A percentile compares a stretch with the other conserved stretches of the same genome.
These are phyloP conservation scores for Pogonophryne albipinna DNA, from an alignment of 2,797 vertebrate genomes.

Conservation along the genomic window DNA sequence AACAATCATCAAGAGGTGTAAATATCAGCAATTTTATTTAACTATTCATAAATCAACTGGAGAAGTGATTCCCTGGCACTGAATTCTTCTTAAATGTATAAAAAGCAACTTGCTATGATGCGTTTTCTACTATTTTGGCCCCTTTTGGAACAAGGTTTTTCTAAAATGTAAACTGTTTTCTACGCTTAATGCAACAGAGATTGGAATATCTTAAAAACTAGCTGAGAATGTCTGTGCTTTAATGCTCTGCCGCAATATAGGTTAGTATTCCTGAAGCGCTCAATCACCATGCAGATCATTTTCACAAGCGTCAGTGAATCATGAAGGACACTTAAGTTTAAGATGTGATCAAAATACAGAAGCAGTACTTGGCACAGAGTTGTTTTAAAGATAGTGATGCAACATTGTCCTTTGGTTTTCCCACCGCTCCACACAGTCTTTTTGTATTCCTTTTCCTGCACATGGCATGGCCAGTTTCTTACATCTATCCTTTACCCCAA, in stretches of 20 bases:
- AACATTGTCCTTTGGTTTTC: conserved; percentile 50
- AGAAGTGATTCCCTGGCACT: conserved; percentile 13
- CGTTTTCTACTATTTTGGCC: conserved; percentile 16
- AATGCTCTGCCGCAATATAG: conserved; percentile 57
- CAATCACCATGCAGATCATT: conserved; percentile 79
- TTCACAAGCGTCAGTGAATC: conserved; percentile 76
- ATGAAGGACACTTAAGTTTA: conserved; percentile 82
- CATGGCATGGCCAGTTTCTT: neutral
- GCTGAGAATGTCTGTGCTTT: conserved; percentile 56
- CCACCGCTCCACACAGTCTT: conserved; percentile 20
- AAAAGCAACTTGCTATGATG: conserved; percentile 45
- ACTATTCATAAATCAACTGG: conserved; percentile 31
- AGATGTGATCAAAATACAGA: conserved; percentile 80
- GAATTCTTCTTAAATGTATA: conserved; percentile 21
- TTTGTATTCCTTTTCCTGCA: conserved; percentile 21
- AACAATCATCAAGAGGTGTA: conserved; percentile 39
- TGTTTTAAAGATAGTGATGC: conserved; percentile 55
- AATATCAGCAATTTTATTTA: conserved; percentile 63
- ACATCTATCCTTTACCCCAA: conserved; percentile 7
- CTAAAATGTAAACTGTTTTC: conserved; percentile 39
- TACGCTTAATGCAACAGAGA: conserved; percentile 54
- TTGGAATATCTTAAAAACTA: conserved; percentile 70
- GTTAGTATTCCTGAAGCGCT: conserved; percentile 75
- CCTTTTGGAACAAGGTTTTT: conserved; percentile 22
- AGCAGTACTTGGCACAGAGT: conserved; percentile 48